phyloP scores from a whole-genome alignment of 2,113 vertebrate genomes.

The Hylia prasina region DNA sequence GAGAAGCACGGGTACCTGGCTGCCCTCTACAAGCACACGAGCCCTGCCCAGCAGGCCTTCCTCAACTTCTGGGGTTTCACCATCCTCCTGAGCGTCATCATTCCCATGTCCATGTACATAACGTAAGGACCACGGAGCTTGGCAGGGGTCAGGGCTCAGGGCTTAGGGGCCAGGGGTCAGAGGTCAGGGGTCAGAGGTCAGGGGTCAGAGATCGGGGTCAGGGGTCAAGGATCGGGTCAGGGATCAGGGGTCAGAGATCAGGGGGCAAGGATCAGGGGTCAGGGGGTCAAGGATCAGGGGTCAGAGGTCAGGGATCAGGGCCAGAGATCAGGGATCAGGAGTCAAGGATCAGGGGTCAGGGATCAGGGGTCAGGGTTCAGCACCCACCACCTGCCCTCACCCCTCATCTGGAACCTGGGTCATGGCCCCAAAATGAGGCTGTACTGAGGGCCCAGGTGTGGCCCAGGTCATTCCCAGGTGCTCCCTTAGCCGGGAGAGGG shows the following conservation, averaged over 20 bases:
- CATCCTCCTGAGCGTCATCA: conserved; percentile 84
- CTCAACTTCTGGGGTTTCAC: conserved; percentile 86
- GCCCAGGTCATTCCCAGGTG: neutral
- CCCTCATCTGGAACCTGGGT: neutral
- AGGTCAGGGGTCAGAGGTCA: too few species aligned
- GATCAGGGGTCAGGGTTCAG: neutral
- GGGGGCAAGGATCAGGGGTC: too few species aligned
- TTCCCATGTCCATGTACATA: conserved; percentile 91
- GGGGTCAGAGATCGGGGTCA: too few species aligned
- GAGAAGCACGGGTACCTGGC: conserved; percentile 58
- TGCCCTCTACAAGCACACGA: neutral
- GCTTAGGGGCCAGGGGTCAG: too few species aligned
- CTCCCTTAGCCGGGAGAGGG: rapidly evolving
- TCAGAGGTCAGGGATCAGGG: too few species aligned
- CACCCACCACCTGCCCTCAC: neutral
- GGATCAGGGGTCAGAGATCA: too few species aligned
- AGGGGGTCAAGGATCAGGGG: too few species aligned
- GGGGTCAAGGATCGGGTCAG: too few species aligned
- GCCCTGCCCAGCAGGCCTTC: conserved; percentile 74
- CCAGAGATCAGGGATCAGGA: too few species aligned
- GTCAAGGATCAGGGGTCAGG: neutral
- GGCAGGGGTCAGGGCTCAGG: neutral
- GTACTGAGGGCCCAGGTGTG: neutral
- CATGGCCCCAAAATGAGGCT: neutral
- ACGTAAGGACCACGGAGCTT: conserved; percentile 67